A percentile compares a stretch with the other conserved stretches of the same genome.
Conservation (phyloP, 2,888 invertebrate genomes). For the Lordiphosa fenestrarum region DNA sequence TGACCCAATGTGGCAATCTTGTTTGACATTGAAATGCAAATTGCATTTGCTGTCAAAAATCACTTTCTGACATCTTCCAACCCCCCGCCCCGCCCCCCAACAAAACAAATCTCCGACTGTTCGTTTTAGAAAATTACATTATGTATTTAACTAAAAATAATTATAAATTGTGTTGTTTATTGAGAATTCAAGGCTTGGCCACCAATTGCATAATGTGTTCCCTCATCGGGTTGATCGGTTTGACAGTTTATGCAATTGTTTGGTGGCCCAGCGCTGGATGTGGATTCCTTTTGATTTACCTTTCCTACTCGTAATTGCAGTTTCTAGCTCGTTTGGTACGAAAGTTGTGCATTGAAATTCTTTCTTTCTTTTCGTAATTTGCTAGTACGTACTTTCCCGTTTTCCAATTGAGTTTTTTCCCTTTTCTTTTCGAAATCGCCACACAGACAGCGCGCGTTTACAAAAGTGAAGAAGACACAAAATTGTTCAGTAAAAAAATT, state of each 20-base stretch:
- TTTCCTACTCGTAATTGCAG: constrained; percentile 43
- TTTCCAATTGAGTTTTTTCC: constrained; percentile 24
- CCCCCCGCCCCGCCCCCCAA: background rate
- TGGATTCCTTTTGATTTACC: constrained; percentile 3
- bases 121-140: constrained; percentile 58
- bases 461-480: constrained; percentile 17
- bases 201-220: constrained; percentile 56
- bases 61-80: constrained; percentile 42
- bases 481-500: constrained; percentile 30
- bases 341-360: constrained; percentile 42
- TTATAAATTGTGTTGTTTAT: constrained; percentile 39
- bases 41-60: constrained; percentile 54
- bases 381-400: no score
- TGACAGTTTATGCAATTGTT: constrained; percentile 30
- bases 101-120: constrained; percentile 19
- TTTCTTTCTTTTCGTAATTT: constrained; percentile 5
- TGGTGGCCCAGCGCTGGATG: constrained; percentile 10
- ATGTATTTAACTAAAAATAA: constrained; percentile 43
- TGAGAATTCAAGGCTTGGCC: constrained; percentile 17
- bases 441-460: constrained; percentile 6
- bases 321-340: constrained; percentile 66
- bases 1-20: constrained; percentile 41
- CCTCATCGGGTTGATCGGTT: background rate
- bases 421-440: constrained; percentile 23
- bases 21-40: constrained; percentile 55